Base-by-base conservation (phyloP, 2,113 vertebrate species). In the Amazona vittata region DNA sequence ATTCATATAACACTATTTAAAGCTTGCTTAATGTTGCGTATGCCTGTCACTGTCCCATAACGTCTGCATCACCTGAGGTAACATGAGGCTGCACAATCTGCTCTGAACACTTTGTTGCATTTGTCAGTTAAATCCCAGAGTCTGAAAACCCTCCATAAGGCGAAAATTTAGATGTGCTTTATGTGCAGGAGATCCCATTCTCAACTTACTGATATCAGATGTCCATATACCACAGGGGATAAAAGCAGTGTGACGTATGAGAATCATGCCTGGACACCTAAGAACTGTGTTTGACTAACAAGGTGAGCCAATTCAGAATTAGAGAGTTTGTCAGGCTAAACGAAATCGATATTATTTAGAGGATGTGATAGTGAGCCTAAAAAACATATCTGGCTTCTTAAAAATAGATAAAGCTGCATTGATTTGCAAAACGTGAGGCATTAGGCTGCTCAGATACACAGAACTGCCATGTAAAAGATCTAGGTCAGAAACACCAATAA, bases 281-380 rank as follows among this genome's bases (percentile, higher is more conserved):
- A 93, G 69, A 47, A 92, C 63, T 73, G 67, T 86, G 74, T 96
- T 93, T 97, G 78, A 95, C 93, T 96, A 97, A 97, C 76, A 81
- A 97, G 94, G 89, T 96, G 92, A 95, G 74, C 85, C 93, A 96
- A 94, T 92, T 78, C 73, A 69, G 87, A 98, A 97, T 91, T 94
- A 95, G 95, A 96, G 83, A n/a, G 71, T 85, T 97, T 93, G 96
- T 96, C 90, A 91, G 83, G 79, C 71, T 91, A 93, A 97, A 95
- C 11, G 39, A 93, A 89, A 98, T 87, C 91, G 90, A 37, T 85
- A 81, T 90, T 96, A 96, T 96, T 98, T 97, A 96, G 87, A 96
- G 91, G 49, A 63, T 94, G 73, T 94, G 44, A 73, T 57, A 91
- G 49, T 39, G 55, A 17, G 73, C 78, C 62, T 89, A 91, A 96